Evolutionary conservation across 2,797 vertebrate species (phyloP), one percentile per base, ranked within the genome.

Genomic region (Myioborus melanocephalus): DNA sequence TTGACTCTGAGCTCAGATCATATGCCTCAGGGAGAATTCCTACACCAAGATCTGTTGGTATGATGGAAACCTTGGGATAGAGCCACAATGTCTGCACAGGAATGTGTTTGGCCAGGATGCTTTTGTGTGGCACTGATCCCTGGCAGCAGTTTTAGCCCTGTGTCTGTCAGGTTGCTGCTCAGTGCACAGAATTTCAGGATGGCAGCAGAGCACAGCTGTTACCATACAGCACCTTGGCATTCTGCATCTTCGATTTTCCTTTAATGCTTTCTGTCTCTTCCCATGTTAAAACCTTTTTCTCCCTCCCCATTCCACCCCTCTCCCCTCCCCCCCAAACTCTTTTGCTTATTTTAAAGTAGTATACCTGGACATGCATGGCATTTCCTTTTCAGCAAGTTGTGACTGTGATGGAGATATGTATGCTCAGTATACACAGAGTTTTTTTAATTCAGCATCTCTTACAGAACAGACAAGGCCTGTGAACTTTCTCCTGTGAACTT

Each of bases 81-180:
- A 87, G 94, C 90, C 90, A 93, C 78, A 69, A 0, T 85, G 78
- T 93, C 88, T 94, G 84, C 72, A 87, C 35, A 92, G 43, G 44
- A 87, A 71, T 84, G 66, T 84, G 81, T 87, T 95, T 97, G 84
- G 81, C 90, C 35, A 1, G 53, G 53, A 47, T 89, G 64, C 66
- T 82, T 96, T 90, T 82, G 73, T 77, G 95, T 95, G 93, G 93
- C 87, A 87, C 53, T 93, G 90, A 82, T 95, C 88, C 83, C 80
- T 95, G 94, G 93, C 89, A 94, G 77, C 78, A 83, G 0, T 93
- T 90, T 70, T 64, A 94, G 78, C 57, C 85, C 68, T 23, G 39
- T 90, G 89, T 83, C 89, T 96, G 78, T 95, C 93, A 95, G 75
- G 89, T 94, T 94, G 87, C 92, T 68, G 27, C 78, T 93, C 68